A percentile compares a stretch with the other conserved stretches of the same genome.
Evolutionary conservation across 2,888 invertebrate species (phyloP).

Genomic region (Eurytoma californica): DNA sequence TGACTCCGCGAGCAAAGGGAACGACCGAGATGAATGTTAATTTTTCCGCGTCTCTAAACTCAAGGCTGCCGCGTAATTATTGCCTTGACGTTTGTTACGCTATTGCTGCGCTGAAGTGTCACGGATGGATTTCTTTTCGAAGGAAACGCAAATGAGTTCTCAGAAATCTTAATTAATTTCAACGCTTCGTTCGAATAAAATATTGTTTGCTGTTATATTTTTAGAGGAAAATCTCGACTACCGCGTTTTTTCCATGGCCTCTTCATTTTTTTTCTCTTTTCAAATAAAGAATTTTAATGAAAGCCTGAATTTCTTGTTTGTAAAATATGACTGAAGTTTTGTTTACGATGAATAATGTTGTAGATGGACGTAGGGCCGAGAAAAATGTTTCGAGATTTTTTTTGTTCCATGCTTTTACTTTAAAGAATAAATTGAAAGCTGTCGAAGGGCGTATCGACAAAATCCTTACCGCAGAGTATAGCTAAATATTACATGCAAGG

Average conservation of each 20-base stretch:
- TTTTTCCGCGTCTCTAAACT: constrained; percentile 21
- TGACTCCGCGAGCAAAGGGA: constrained; percentile 24
- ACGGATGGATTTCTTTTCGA: background rate
- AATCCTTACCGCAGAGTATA: constrained; percentile 20
- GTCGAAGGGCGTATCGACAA: constrained; percentile 44
- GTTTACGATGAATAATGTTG: too few relatives aligned
- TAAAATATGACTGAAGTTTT: too few relatives aligned
- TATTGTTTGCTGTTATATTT: background rate
- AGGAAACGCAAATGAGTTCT: background rate
- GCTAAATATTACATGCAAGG: constrained; percentile 33
- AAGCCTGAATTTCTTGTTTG: too few relatives aligned
- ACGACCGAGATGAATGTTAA: constrained; percentile 13
- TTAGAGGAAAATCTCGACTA: too few relatives aligned
- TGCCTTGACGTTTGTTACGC: constrained; percentile 25
- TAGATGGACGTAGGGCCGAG: too few relatives aligned
- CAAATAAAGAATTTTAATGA: too few relatives aligned
- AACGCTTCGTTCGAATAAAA: background rate
- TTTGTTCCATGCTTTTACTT: background rate
- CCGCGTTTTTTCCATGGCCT: too few relatives aligned
- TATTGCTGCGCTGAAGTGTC: constrained; percentile 2
- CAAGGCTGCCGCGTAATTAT: constrained; percentile 2
- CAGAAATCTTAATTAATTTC: constrained; percentile 9
- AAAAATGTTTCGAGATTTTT: background rate
- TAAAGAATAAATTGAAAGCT: constrained; percentile 28
- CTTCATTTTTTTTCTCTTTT: too few relatives aligned